phyloP scores from a whole-genome alignment of 2,888 invertebrate species.

The Sympetrum striolatum region DNA sequence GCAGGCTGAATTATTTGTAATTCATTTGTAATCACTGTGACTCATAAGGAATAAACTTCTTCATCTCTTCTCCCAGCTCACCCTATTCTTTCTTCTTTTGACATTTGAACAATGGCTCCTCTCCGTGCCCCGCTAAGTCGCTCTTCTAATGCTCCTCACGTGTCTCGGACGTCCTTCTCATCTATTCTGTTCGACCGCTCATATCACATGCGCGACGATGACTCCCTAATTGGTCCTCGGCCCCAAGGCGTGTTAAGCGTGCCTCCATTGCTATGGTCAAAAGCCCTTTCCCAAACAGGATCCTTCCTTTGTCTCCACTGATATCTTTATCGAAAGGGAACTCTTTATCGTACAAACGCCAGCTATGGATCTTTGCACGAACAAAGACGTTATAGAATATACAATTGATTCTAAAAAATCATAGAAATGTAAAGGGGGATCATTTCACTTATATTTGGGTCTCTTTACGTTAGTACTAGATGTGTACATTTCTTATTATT shows the following conservation, averaged over 20 bases:
- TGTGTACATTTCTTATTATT: no score
- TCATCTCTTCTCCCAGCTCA: neutral
- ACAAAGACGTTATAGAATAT: neutral
- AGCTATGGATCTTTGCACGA: neutral
- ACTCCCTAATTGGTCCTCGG: neutral
- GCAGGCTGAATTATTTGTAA: no score
- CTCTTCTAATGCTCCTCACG: neutral
- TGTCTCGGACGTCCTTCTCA: neutral
- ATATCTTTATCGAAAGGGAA: neutral
- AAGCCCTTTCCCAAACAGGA: no score
- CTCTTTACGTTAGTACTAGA: no score
- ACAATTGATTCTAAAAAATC: no score
- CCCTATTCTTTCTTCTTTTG: neutral
- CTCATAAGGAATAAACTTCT: neutral
- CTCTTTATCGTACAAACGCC: neutral
- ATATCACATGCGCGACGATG: neutral
- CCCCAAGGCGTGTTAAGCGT: neutral
- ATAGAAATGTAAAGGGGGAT: no score
- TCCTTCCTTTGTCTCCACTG: no score
- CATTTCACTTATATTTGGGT: no score
- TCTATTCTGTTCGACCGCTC: neutral
- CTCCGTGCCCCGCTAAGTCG: neutral
- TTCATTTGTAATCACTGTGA: no score
- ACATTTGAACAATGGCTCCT: neutral
- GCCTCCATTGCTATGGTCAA: neutral